A percentile compares a stretch with the other conserved stretches of the same genome.
Evolutionary conservation across 2,888 invertebrate genomes (phyloP).

Genomic region (Gymnoscelis rufifasciata): DNA sequence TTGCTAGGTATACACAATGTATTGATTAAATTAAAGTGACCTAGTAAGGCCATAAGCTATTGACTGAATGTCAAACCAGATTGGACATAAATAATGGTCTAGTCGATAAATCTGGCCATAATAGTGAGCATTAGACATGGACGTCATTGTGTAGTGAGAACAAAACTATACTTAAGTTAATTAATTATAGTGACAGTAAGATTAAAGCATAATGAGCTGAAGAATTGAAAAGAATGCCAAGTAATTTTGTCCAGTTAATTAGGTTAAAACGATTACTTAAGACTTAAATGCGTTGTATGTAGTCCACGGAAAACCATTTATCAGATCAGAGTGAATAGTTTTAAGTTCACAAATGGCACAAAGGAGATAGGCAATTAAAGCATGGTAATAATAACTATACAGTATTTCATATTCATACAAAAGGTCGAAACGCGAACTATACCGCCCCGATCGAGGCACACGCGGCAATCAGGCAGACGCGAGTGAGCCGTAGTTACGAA

Average conservation of each 20-base stretch:
- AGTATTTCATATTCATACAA: too few relatives aligned
- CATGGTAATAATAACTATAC: too few relatives aligned
- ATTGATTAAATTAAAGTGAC: background rate
- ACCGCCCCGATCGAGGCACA: too few relatives aligned
- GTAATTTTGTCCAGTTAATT: too few relatives aligned
- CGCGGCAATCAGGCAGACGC: too few relatives aligned
- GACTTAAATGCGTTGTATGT: background rate
- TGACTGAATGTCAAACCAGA: background rate
- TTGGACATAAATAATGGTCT: background rate
- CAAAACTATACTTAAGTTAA: slow-evolving; percentile 5
- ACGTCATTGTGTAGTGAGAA: slow-evolving; percentile 5
- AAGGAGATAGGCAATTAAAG: slow-evolving; percentile 12
- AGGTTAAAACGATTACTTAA: too few relatives aligned
- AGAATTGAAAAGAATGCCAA: too few relatives aligned
- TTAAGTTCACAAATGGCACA: slow-evolving; percentile 24
- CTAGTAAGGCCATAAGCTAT: background rate
- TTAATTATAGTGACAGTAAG: slow-evolving; percentile 14
- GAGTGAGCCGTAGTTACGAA: too few relatives aligned
- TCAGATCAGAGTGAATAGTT: slow-evolving; percentile 17
- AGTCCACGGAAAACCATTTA: slow-evolving; percentile 9
- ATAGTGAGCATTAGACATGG: slow-evolving; percentile 5
- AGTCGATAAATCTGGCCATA: slow-evolving; percentile 1
- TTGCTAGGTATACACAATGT: slow-evolving; percentile 75
- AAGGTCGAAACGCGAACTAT: too few relatives aligned
- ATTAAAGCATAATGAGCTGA: slow-evolving; percentile 1